Percentiles rank a stretch among this genome's conserved stretches.
These are phyloP conservation scores for human DNA, from an alignment of 2,113 vertebrate species.

Conservation along the genomic window DNA sequence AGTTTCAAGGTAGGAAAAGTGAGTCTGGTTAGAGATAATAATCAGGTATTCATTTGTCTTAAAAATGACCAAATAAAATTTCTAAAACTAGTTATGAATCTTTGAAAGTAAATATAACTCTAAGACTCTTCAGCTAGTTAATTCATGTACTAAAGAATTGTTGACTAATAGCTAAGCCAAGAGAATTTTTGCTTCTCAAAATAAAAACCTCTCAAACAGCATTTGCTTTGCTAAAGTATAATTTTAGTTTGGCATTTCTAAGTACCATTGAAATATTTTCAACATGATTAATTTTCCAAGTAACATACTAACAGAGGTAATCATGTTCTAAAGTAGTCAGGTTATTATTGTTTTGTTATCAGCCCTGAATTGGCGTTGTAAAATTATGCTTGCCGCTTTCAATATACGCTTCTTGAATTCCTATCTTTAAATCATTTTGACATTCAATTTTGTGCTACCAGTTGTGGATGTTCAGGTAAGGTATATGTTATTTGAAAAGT, in stretches of 20 bases:
- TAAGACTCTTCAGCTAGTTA: background rate
- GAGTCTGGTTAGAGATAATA: background rate
- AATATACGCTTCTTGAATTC: conserved; percentile 53
- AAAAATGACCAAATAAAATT: background rate
- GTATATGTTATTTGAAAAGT: background rate
- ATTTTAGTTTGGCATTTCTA: conserved; percentile 60
- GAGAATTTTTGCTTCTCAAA: background rate
- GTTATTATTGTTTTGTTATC: conserved; percentile 55
- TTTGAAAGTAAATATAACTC: background rate
- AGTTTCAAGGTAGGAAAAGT: background rate
- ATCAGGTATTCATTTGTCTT: background rate
- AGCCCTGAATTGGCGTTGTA: background rate
- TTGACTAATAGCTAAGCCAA: background rate
- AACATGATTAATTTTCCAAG: conserved; percentile 67
- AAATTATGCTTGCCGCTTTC: conserved; percentile 45
- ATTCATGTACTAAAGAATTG: background rate
- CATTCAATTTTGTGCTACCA: conserved; percentile 55
- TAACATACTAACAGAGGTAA: conserved; percentile 45
- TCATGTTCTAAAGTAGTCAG: conserved; percentile 7
- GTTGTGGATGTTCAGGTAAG: background rate
- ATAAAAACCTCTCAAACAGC: background rate
- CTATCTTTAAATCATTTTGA: conserved; percentile 59
- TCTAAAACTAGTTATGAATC: background rate
- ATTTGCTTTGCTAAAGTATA: conserved; percentile 51
- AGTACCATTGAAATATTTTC: conserved; percentile 65